Evolutionary conservation across 2,113 vertebrate genomes (phyloP).

Genomic region (Cephalopholis sonnerati): DNA sequence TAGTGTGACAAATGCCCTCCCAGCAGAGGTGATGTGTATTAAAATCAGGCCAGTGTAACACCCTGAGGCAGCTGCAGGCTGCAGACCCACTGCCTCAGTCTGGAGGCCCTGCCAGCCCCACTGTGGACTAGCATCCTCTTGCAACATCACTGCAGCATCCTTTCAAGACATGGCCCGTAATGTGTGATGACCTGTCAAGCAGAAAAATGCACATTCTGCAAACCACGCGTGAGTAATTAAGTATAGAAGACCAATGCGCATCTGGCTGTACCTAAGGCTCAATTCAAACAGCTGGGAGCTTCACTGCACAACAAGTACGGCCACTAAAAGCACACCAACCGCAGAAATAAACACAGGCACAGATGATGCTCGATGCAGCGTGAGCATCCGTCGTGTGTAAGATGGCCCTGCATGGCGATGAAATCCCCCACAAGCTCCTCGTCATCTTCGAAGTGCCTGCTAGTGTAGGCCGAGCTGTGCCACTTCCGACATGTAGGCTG

Average conservation of each 20-base stretch:
- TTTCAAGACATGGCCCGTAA: conserved; percentile 18
- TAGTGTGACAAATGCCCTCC: conserved; percentile 42
- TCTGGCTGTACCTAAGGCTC: conserved; percentile 28
- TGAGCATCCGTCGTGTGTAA: conserved; percentile 37
- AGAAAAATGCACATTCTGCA: conserved; percentile 2
- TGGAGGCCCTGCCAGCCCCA: conserved; percentile 37
- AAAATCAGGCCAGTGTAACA: conserved; percentile 68
- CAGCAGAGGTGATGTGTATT: conserved; percentile 28
- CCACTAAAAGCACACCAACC: neutral
- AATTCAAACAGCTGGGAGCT: conserved; percentile 28
- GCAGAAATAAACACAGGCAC: neutral
- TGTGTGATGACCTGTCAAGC: conserved; percentile 23
- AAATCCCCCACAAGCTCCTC: conserved; percentile 35
- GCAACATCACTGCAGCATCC: conserved; percentile 62
- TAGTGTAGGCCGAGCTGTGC: conserved; percentile 67
- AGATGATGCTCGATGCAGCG: neutral
- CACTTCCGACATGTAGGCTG: conserved; percentile 61
- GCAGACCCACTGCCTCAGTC: conserved; percentile 14
- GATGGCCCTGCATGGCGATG: conserved; percentile 19
- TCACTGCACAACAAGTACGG: conserved; percentile 8
- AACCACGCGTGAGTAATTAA: neutral
- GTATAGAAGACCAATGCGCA: neutral
- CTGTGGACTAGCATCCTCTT: conserved; percentile 39
- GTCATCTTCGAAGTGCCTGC: conserved; percentile 57
- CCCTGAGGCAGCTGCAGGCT: conserved; percentile 40